Conservation (phyloP, 2,797 vertebrate genomes). For the Xerus rutilus region DNA sequence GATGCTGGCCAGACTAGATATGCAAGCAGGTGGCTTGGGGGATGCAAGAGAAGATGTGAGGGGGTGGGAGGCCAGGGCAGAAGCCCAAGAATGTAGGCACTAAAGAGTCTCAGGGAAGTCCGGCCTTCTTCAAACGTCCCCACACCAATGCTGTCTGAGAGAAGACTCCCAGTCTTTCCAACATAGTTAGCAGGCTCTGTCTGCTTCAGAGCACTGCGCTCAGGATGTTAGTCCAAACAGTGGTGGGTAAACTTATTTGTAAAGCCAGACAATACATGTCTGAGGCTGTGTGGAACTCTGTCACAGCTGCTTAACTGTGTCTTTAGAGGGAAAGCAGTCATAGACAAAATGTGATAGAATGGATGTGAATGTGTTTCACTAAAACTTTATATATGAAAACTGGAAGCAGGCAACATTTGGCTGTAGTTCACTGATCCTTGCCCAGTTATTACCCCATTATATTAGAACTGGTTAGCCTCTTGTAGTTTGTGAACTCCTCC, state of each 20-base stretch:
- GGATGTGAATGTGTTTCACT: neutral
- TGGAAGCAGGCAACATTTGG: neutral
- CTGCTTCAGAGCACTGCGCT: neutral
- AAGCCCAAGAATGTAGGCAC: rapidly evolving
- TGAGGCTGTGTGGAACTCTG: neutral
- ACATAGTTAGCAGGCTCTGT: neutral
- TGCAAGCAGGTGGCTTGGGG: neutral
- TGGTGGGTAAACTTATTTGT: neutral
- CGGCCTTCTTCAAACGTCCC: neutral
- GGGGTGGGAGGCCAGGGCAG: neutral
- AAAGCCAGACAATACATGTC: neutral
- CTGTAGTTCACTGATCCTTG: neutral
- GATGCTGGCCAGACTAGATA: neutral
- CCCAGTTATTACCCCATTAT: neutral
- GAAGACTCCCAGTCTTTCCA: rapidly evolving
- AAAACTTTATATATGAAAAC: slow-evolving; percentile 40
- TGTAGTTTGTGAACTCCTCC: neutral
- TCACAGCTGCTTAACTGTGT: neutral
- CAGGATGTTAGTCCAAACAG: neutral
- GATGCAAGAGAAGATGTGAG: neutral
- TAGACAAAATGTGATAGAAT: neutral
- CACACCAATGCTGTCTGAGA: neutral
- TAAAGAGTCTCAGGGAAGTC: neutral
- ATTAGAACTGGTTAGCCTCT: neutral
- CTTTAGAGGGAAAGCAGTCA: neutral